Conservation (phyloP, 2,113 vertebrate genomes). For the Caracal caracal region DNA sequence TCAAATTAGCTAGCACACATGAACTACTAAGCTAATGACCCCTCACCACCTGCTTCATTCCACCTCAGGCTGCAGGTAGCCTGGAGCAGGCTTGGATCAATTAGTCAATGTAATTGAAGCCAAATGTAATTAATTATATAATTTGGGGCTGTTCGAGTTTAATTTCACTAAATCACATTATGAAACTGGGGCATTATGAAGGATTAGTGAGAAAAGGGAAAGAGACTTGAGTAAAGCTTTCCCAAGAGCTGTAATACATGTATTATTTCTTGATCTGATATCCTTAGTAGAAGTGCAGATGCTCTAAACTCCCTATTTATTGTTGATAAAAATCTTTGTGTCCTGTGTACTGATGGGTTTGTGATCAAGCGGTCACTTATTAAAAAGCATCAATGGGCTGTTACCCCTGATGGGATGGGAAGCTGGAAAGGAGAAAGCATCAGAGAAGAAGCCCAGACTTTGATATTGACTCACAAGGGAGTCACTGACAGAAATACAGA, state of each 20-base stretch:
- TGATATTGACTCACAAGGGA: not conserved
- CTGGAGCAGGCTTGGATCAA: conserved; percentile 66
- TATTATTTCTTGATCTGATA: conserved; percentile 45
- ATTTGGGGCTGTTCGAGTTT: conserved; percentile 75
- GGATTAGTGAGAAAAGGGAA: conserved; percentile 70
- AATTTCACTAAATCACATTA: conserved; percentile 79
- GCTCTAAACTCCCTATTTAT: not conserved
- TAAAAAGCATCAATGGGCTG: not conserved
- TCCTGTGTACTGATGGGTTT: not conserved
- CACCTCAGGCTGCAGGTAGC: conserved; percentile 76
- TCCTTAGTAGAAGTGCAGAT: not conserved
- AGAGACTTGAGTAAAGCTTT: conserved; percentile 37
- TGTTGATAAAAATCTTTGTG: not conserved
- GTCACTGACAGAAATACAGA: not conserved
- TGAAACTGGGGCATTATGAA: conserved; percentile 69
- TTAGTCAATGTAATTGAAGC: conserved; percentile 78
- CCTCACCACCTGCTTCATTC: conserved; percentile 69
- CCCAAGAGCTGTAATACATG: not conserved
- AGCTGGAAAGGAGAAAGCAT: not conserved
- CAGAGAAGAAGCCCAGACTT: not conserved
- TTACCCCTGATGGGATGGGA: not conserved
- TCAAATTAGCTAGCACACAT: conserved; percentile 44
- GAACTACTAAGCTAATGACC: conserved; percentile 57
- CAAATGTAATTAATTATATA: conserved; percentile 82
- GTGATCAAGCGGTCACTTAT: not conserved